Evolutionary conservation across 1,140 invertebrate species (phyloP).

Genomic region (Drosophila rhopaloa): DNA sequence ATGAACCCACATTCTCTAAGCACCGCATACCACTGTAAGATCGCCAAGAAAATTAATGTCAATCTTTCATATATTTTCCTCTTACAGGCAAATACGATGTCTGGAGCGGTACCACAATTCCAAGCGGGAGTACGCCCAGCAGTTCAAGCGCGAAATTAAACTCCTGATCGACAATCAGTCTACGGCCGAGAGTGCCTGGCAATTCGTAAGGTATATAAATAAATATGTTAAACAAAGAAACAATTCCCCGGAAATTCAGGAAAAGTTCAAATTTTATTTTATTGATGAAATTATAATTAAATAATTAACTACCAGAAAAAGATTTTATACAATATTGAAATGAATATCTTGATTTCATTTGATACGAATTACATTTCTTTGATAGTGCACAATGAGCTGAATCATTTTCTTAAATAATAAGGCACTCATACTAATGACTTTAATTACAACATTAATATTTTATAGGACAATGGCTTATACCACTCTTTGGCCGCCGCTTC

Average conservation of each 20-base stretch:
- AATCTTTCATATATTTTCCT: background rate
- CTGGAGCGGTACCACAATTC: conserved; percentile 17
- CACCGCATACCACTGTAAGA: conserved; percentile 35
- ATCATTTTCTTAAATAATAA: too few relatives aligned
- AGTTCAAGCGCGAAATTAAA: conserved; percentile 40
- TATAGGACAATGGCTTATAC: conserved; percentile 40
- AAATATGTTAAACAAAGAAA: too few relatives aligned
- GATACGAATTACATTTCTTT: too few relatives aligned
- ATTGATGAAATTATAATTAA: too few relatives aligned
- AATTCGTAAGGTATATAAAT: conserved; percentile 25
- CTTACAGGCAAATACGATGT: conserved; percentile 30
- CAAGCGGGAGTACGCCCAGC: conserved; percentile 8
- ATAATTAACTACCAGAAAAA: too few relatives aligned
- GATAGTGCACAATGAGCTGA: too few relatives aligned
- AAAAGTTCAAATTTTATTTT: too few relatives aligned
- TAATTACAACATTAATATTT: background rate
- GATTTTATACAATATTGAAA: too few relatives aligned
- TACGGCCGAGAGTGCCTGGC: conserved; percentile 31
- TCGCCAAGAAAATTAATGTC: background rate
- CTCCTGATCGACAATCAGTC: conserved; percentile 41
- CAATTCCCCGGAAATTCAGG: too few relatives aligned
- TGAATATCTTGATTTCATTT: too few relatives aligned
- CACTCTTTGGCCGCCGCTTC: conserved; percentile 50
- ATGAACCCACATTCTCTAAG: conserved; percentile 16
- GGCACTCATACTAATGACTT: too few relatives aligned